A percentile compares a stretch with the other conserved stretches of the same genome.
phyloP scores from a whole-genome alignment of 2,797 vertebrate genomes.

The Liparis tanakae region DNA sequence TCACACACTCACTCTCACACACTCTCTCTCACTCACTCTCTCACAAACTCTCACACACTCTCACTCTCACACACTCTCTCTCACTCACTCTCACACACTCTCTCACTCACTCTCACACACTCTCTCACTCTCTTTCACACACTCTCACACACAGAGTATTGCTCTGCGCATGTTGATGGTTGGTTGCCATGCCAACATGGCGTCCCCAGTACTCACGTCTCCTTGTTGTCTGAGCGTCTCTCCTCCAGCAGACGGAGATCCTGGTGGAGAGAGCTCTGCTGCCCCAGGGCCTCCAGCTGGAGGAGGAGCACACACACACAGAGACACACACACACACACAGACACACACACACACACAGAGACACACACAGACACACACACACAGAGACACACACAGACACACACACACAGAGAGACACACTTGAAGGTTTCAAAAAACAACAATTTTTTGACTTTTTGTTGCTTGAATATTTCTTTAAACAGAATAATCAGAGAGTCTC shows the following conservation, averaged over 20 bases:
- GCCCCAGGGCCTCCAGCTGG: constrained; percentile 91
- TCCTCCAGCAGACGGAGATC: constrained; percentile 88
- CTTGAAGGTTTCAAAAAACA: no score
- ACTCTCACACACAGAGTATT: constrained; percentile 22
- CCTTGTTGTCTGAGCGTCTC: constrained; percentile 86
- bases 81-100: no score
- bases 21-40: constrained; percentile 7
- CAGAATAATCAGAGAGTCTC: no score
- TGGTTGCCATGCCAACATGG: constrained; percentile 8
- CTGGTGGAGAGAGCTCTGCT: constrained; percentile 89
- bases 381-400: no score
- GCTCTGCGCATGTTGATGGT: no score
- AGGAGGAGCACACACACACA: constrained; percentile 6
- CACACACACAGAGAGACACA: no score
- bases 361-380: constrained; percentile 1
- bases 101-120: constrained; percentile 2
- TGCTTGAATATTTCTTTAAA: no score
- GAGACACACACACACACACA: not conserved
- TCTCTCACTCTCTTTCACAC: no score
- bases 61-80: not conserved
- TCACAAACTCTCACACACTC: no score
- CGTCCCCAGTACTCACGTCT: constrained; percentile 87
- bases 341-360: not conserved
- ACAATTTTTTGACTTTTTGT: no score
- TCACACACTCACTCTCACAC: no score